Conservation (phyloP, 2,888 invertebrate genomes). For the Drosophila subsilvestris region DNA sequence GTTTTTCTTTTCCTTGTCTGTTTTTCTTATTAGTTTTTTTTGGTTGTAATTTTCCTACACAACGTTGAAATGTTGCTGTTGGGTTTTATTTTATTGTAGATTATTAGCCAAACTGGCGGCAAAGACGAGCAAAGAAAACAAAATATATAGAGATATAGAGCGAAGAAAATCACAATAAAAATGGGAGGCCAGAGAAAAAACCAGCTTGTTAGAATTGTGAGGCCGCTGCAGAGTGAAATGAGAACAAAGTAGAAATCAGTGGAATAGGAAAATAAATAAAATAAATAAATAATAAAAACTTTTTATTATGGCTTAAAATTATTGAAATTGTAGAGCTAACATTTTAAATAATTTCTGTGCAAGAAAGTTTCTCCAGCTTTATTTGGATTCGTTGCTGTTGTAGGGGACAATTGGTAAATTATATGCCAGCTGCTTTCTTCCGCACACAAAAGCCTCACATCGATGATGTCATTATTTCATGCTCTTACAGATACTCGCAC, state of each 20-base stretch:
- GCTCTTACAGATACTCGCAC: slow-evolving; percentile 23
- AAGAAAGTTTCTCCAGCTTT: not conserved
- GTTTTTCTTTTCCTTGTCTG: slow-evolving; percentile 21
- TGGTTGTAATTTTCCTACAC: slow-evolving; percentile 16
- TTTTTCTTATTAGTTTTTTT: not conserved
- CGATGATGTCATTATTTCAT: slow-evolving; percentile 55
- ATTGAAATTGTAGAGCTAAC: not conserved
- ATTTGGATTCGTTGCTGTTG: not conserved
- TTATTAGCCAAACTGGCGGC: slow-evolving; percentile 69
- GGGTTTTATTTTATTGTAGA: slow-evolving; percentile 54
- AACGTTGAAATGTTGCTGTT: slow-evolving; percentile 40
- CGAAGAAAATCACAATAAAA: not conserved
- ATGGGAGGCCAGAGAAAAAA: not conserved
- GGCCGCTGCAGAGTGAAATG: not conserved
- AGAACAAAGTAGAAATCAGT: too few species aligned
- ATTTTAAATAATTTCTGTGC: not conserved
- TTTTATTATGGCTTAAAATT: too few species aligned
- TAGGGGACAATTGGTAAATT: not conserved
- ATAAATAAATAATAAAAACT: too few species aligned
- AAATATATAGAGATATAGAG: slow-evolving; percentile 6
- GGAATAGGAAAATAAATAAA: not conserved
- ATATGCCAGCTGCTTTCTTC: slow-evolving; percentile 31
- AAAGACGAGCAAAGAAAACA: slow-evolving; percentile 52
- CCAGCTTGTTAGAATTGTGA: not conserved
- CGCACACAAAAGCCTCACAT: slow-evolving; percentile 15